A percentile compares a stretch with the other conserved stretches of the same genome.
Conservation (phyloP, 2,888 invertebrate genomes). For the Drosophila prostipennis region DNA sequence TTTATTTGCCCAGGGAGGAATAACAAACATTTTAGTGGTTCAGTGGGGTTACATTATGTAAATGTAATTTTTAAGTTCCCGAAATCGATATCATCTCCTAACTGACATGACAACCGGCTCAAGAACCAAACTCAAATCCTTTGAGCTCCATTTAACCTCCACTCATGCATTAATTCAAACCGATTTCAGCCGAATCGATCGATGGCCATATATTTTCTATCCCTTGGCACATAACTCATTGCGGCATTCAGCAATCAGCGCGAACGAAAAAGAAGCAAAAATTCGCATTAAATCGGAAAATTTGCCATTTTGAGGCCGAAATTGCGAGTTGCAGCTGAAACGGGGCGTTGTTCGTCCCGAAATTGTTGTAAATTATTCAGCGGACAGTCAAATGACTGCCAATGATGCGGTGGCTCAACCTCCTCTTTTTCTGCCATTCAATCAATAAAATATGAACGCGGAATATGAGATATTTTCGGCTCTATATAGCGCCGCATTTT, state of each 20-base stretch:
- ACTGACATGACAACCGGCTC: not conserved
- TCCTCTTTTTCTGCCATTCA: constrained; percentile 6
- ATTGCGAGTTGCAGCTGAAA: constrained; percentile 13
- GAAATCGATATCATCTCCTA: constrained; percentile 24
- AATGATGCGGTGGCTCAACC: constrained; percentile 51
- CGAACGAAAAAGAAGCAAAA: constrained; percentile 18
- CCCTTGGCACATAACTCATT: constrained; percentile 41
- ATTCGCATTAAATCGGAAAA: constrained; percentile 54
- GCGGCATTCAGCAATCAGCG: constrained; percentile 36
- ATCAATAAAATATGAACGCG: constrained; percentile 65
- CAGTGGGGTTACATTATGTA: constrained; percentile 68
- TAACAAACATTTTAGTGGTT: constrained; percentile 55
- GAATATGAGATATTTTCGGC: constrained; percentile 11
- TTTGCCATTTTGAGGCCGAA: constrained; percentile 28
- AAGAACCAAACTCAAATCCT: constrained; percentile 12
- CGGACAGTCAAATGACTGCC: constrained; percentile 60
- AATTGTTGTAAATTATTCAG: constrained; percentile 77
- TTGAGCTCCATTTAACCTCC: constrained; percentile 32
- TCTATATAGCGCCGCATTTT: constrained; percentile 42
- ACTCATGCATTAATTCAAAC: constrained; percentile 43
- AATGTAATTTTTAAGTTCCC: constrained; percentile 68
- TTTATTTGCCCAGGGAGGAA: constrained; percentile 54
- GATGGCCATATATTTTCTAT: constrained; percentile 33
- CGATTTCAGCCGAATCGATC: constrained; percentile 34
- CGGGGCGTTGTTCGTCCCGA: constrained; percentile 35